Percentiles rank a stretch among this genome's conserved stretches.
These are phyloP conservation scores for Lasioglossum calceatum DNA, from an alignment of 2,888 invertebrate genomes.

Conservation along the genomic window DNA sequence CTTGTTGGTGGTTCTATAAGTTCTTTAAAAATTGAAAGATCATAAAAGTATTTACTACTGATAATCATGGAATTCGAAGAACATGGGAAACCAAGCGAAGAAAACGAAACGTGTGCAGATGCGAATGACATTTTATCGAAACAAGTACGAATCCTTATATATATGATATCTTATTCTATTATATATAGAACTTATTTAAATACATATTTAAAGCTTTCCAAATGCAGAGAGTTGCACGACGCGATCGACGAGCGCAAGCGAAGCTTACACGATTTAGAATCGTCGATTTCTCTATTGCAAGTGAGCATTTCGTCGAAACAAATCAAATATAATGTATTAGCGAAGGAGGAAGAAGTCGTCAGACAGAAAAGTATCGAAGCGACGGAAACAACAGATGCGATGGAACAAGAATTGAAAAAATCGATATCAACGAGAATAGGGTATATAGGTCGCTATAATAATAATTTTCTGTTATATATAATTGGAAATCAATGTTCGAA, in stretches of 20 bases:
- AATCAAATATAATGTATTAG: slow-evolving; percentile 21
- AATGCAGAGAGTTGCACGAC: background rate
- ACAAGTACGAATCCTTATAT: slow-evolving; percentile 25
- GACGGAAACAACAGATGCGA: background rate
- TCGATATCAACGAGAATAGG: background rate
- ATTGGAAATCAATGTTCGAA: background rate
- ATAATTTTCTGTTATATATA: slow-evolving; percentile 32
- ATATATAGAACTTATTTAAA: background rate
- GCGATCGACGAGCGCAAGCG: slow-evolving; percentile 4
- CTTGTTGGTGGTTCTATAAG: background rate
- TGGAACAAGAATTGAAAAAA: slow-evolving; percentile 46
- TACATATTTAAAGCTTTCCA: slow-evolving; percentile 22
- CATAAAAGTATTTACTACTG: background rate
- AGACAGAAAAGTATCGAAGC: background rate
- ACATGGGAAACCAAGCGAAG: background rate
- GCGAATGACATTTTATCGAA: slow-evolving; percentile 40
- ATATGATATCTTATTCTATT: background rate
- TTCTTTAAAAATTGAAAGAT: background rate
- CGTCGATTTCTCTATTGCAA: slow-evolving; percentile 9
- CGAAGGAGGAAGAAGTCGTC: background rate
- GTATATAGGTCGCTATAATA: slow-evolving; percentile 8
- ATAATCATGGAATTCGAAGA: background rate
- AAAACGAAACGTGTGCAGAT: background rate
- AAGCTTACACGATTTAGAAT: background rate
- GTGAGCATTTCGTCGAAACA: slow-evolving; percentile 24